These are phyloP conservation scores for Microcebus tavaratra DNA, from an alignment of 2,113 vertebrate species.

Conservation along the genomic window DNA sequence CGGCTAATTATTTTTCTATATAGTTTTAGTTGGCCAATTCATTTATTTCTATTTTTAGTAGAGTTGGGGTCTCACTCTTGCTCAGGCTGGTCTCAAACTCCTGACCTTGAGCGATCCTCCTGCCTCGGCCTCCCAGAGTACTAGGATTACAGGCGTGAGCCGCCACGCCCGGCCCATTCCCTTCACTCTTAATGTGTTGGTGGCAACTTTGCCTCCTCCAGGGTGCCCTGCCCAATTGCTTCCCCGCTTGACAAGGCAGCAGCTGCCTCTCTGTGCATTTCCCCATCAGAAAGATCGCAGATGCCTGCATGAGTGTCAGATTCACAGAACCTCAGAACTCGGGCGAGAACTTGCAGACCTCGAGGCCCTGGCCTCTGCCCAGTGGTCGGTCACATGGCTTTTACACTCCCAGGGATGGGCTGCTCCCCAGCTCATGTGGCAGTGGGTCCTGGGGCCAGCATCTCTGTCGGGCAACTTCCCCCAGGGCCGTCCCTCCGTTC, in stretches of 20 bases:
- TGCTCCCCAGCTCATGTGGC: neutral
- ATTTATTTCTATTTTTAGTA: too few relatives aligned
- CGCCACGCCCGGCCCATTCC: too few relatives aligned
- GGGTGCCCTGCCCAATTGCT: neutral
- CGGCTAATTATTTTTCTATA: too few relatives aligned
- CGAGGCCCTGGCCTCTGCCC: neutral
- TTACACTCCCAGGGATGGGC: rapidly evolving
- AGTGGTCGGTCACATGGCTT: neutral
- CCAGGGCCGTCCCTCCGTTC: rapidly evolving
- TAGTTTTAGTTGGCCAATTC: too few relatives aligned
- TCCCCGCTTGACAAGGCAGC: neutral
- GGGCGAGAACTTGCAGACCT: neutral
- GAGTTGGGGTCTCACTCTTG: too few relatives aligned
- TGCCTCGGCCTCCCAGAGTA: too few relatives aligned
- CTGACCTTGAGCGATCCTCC: too few relatives aligned
- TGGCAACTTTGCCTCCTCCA: neutral
- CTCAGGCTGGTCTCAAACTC: too few relatives aligned
- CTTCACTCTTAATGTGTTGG: neutral
- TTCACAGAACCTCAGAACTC: neutral
- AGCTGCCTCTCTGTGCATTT: neutral
- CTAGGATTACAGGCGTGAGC: too few relatives aligned
- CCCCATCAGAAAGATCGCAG: neutral
- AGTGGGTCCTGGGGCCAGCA: rapidly evolving
- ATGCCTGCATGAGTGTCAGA: neutral
- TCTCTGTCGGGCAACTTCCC: rapidly evolving